Evolutionary conservation across 2,888 invertebrate genomes (phyloP).

Genomic region (Thymelicus acteon): DNA sequence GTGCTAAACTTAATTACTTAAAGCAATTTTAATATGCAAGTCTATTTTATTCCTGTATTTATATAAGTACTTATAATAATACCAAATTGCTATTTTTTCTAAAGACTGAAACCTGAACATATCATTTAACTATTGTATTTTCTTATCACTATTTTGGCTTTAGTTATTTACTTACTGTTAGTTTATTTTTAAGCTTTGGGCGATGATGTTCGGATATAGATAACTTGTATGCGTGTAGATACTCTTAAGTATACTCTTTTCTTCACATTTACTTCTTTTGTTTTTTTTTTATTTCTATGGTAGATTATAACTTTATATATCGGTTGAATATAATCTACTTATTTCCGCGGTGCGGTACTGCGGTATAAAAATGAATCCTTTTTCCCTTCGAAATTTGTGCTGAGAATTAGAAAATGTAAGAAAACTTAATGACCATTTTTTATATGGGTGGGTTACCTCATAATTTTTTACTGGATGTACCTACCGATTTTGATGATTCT

Average conservation of each 20-base stretch:
- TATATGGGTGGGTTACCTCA: no score
- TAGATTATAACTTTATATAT: background rate
- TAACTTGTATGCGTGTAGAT: background rate
- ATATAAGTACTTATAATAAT: slow-evolving; percentile 46
- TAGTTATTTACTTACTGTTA: slow-evolving; percentile 39
- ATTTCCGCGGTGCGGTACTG: no score
- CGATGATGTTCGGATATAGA: slow-evolving; percentile 3
- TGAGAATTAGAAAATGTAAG: no score
- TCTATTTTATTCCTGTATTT: slow-evolving; percentile 40
- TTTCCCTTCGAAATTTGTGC: no score
- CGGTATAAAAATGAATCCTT: no score
- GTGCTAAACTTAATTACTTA: slow-evolving; percentile 39
- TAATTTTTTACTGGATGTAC: no score
- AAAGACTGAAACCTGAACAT: slow-evolving; percentile 73
- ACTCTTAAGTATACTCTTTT: background rate
- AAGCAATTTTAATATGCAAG: slow-evolving; percentile 34
- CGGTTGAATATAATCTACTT: no score
- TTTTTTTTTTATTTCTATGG: background rate
- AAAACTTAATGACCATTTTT: no score
- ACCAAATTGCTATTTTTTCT: slow-evolving; percentile 56
- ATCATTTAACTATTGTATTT: slow-evolving; percentile 58
- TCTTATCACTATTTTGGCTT: slow-evolving; percentile 46
- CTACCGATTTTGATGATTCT: no score
- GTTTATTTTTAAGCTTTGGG: slow-evolving; percentile 35
- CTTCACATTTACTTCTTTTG: background rate